Conservation (phyloP, 2,113 vertebrate species). For the Delphinapterus leucas region DNA sequence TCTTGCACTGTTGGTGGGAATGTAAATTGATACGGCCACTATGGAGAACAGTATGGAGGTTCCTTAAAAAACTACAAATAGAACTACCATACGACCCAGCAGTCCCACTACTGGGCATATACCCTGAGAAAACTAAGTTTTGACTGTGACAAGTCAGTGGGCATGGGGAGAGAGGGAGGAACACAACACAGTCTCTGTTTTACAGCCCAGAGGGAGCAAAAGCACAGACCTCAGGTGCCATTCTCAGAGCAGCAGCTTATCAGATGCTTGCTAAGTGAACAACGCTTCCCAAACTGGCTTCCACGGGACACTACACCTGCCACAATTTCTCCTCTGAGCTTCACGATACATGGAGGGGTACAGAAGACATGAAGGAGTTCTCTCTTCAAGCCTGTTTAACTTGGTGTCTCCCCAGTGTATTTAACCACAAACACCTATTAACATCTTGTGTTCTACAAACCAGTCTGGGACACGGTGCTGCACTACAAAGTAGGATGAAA, state of each 20-base stretch:
- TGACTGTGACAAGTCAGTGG: neutral
- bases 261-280: neutral
- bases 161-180: too few relatives aligned
- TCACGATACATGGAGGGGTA: fast-evolving
- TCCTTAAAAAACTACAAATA: too few relatives aligned
- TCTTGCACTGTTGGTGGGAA: too few relatives aligned
- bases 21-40: too few relatives aligned
- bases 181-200: neutral
- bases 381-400: neutral
- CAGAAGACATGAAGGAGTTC: neutral
- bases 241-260: neutral
- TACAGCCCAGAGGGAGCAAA: neutral
- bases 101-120: too few relatives aligned
- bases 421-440: neutral
- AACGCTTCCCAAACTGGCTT: neutral
- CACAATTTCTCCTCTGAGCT: fast-evolving
- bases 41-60: too few relatives aligned
- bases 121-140: neutral
- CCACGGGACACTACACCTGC: neutral
- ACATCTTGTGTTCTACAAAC: neutral
- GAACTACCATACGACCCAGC: too few relatives aligned
- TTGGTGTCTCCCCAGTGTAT: fast-evolving
- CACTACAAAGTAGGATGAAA: neutral
- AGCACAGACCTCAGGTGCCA: neutral
- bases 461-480: neutral